These are phyloP conservation scores for Ostrea edulis DNA, from an alignment of 1,140 invertebrate species.

Conservation along the genomic window DNA sequence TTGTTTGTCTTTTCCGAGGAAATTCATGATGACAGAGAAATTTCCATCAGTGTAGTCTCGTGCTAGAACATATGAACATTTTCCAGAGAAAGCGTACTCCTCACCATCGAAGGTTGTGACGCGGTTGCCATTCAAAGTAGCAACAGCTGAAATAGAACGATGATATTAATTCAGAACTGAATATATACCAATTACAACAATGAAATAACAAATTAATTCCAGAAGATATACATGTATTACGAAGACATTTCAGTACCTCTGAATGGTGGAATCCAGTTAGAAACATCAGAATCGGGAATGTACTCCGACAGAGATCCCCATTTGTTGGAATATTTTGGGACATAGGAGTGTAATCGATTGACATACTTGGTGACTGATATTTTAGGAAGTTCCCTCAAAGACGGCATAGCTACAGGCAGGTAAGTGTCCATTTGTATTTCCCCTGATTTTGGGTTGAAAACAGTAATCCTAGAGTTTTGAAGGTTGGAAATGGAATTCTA, in stretches of 20 bases:
- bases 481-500: no score
- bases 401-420: slow-evolving; percentile 92
- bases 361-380: slow-evolving; percentile 1
- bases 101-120: slow-evolving; percentile 92
- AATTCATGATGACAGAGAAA: slow-evolving; percentile 80
- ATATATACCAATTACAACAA: no score
- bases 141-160: slow-evolving; percentile 78
- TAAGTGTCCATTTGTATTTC: slow-evolving; percentile 90
- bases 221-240: background rate
- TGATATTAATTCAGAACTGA: background rate
- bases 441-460: slow-evolving; percentile 89
- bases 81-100: slow-evolving; percentile 88
- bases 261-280: slow-evolving; percentile 69
- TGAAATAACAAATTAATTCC: no score
- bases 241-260: slow-evolving; percentile 50
- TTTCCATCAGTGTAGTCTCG: slow-evolving; percentile 86
- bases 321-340: slow-evolving; percentile 47
- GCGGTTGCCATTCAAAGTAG: slow-evolving; percentile 86
- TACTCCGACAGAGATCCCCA: slow-evolving; percentile 43
- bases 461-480: slow-evolving; percentile 79
- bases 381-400: slow-evolving; percentile 91
- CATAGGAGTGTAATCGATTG: slow-evolving; percentile 27
- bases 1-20: slow-evolving; percentile 74
- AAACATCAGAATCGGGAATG: slow-evolving; percentile 56
- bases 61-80: slow-evolving; percentile 89